Evolutionary conservation across 2,797 vertebrate genomes (phyloP).

Genomic region (Agapornis canus): DNA sequence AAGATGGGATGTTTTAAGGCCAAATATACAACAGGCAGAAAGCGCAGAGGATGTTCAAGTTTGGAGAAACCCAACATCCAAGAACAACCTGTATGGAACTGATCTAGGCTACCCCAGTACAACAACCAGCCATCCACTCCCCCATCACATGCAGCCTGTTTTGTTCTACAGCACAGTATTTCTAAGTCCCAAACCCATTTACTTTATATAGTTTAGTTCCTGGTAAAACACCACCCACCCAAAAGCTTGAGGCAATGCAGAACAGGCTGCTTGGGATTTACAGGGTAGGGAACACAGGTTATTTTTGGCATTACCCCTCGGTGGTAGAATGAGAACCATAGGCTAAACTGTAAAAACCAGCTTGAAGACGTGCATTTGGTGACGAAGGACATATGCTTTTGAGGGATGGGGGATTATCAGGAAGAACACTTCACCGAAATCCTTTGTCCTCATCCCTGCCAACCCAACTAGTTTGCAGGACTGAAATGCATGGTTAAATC

Average conservation of each 20-base stretch:
- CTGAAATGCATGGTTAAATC: neutral
- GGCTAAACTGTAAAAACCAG: neutral
- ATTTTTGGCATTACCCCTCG: neutral
- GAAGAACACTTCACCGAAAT: neutral
- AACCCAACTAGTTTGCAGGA: neutral
- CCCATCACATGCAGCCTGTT: neutral
- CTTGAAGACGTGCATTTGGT: neutral
- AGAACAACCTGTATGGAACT: neutral
- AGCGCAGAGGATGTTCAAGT: neutral
- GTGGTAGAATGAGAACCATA: neutral
- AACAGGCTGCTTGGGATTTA: neutral
- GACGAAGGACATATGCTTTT: neutral
- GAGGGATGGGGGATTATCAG: neutral
- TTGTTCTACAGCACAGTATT: neutral
- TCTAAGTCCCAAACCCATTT: neutral
- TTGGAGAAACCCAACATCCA: neutral
- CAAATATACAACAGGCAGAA: neutral
- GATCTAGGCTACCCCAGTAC: neutral
- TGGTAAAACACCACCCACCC: constrained; percentile 46
- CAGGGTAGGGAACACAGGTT: neutral
- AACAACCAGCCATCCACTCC: neutral
- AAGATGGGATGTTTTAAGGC: neutral
- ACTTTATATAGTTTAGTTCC: neutral
- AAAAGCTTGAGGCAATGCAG: neutral
- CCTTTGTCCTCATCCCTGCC: neutral